Evolutionary conservation across 1,140 invertebrate species (phyloP).

Genomic region (Sipha flava): DNA sequence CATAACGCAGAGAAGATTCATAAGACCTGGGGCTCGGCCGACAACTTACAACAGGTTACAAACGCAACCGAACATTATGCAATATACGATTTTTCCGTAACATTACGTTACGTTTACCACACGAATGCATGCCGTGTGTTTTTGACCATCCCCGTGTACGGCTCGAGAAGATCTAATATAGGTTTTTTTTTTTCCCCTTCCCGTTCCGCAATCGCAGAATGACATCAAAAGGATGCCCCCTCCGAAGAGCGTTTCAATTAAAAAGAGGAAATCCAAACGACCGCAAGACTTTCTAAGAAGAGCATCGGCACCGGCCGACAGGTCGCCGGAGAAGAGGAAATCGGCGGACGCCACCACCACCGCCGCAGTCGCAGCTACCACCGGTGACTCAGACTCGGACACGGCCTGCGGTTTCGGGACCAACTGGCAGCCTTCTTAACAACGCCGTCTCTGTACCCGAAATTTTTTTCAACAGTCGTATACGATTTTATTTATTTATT

Average conservation of each 20-base stretch:
- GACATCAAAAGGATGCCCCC: slow-evolving; percentile 52
- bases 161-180: too few species aligned
- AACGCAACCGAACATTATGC: too few species aligned
- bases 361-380: slow-evolving; percentile 37
- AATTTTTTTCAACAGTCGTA: too few species aligned
- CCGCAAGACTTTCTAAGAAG: slow-evolving; percentile 49
- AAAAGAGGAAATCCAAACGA: slow-evolving; percentile 54
- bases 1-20: slow-evolving; percentile 53
- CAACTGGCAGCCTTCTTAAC: slow-evolving; percentile 50
- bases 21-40: slow-evolving; percentile 79
- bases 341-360: slow-evolving; percentile 37
- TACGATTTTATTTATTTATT: too few species aligned
- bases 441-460: too few species aligned
- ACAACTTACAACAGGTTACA: slow-evolving; percentile 53
- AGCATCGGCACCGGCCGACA: slow-evolving; percentile 8
- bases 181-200: neutral
- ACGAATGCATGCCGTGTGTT: too few species aligned
- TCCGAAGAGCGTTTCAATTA: slow-evolving; percentile 55
- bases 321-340: slow-evolving; percentile 39
- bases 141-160: too few species aligned
- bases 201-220: slow-evolving; percentile 9
- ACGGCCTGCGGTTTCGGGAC: slow-evolving; percentile 72
- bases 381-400: slow-evolving; percentile 63
- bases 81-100: too few species aligned
- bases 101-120: too few species aligned